phyloP scores from a whole-genome alignment of 2,797 vertebrate genomes.

The Scleropages formosus region DNA sequence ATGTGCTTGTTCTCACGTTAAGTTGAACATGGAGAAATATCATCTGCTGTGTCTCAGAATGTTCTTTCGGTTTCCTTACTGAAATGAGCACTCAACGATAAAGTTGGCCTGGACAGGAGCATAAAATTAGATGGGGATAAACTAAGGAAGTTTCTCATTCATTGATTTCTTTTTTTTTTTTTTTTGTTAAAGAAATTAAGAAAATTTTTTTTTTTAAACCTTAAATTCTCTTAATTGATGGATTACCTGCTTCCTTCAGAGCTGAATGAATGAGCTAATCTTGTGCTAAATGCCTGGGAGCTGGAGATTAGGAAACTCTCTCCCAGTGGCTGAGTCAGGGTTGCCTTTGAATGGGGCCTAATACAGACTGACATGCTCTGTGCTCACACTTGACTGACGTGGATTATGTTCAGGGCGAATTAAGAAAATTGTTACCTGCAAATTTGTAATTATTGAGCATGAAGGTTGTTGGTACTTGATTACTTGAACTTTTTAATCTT shows the following conservation, averaged over 20 bases:
- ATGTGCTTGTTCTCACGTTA: too few species aligned
- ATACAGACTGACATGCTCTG: conserved; percentile 31
- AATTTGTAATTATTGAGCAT: conserved; percentile 29
- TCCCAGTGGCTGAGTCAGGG: conserved; percentile 30
- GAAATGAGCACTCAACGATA: too few species aligned
- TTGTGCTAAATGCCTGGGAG: conserved; percentile 41
- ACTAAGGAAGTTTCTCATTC: too few species aligned
- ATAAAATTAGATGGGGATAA: neutral
- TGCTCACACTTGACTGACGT: conserved; percentile 28
- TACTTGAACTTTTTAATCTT: too few species aligned
- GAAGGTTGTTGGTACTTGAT: neutral
- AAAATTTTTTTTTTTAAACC: conserved; percentile 9
- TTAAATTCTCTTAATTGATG: conserved; percentile 32
- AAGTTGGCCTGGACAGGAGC: too few species aligned
- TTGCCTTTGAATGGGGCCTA: conserved; percentile 28
- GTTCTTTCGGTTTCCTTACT: too few species aligned
- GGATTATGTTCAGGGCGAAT: conserved; percentile 22
- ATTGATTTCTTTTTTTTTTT: neutral
- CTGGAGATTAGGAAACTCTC: conserved; percentile 43
- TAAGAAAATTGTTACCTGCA: conserved; percentile 26
- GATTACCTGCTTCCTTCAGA: conserved; percentile 31
- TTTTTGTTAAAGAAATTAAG: neutral
- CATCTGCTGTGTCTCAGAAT: too few species aligned
- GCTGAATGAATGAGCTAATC: conserved; percentile 38
- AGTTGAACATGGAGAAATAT: too few species aligned